Evolutionary conservation across 2,888 invertebrate genomes (phyloP).

Genomic region (Parapristionchus giblindavisi): DNA sequence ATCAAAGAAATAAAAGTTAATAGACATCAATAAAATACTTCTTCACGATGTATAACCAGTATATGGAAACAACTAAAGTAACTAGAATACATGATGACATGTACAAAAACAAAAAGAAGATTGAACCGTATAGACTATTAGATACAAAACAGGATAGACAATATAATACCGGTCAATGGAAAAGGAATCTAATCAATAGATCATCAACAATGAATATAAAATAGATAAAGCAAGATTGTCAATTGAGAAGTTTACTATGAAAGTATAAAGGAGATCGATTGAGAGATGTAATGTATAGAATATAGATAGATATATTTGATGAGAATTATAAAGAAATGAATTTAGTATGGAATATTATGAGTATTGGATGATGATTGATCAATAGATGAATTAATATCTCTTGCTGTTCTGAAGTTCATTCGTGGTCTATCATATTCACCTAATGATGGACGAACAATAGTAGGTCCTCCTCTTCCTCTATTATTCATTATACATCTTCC

Average conservation of each 20-base stretch:
- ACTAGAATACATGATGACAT: neutral
- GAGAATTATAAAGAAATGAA: neutral
- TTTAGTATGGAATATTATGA: neutral
- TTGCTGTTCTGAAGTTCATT: constrained; percentile 35
- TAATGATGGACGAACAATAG: constrained; percentile 37
- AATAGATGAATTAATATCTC: neutral
- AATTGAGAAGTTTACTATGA: neutral
- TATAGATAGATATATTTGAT: neutral
- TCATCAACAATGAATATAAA: neutral
- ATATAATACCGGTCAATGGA: neutral
- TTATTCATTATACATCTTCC: constrained; percentile 23
- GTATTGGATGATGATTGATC: neutral
- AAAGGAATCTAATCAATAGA: constrained; percentile 14
- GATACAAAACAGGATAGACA: neutral
- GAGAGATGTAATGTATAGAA: constrained; percentile 22
- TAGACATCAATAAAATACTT: neutral
- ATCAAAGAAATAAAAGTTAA: no score
- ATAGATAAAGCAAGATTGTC: constrained; percentile 1
- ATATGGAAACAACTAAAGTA: constrained; percentile 21
- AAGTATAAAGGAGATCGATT: constrained; percentile 21
- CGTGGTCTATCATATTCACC: constrained; percentile 48
- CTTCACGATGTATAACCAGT: neutral
- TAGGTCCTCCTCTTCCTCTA: neutral
- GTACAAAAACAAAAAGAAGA: neutral
- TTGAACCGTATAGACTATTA: constrained; percentile 6